Base-by-base conservation (phyloP, 2,797 vertebrate genomes). In the Sebastes matsubarae region DNA sequence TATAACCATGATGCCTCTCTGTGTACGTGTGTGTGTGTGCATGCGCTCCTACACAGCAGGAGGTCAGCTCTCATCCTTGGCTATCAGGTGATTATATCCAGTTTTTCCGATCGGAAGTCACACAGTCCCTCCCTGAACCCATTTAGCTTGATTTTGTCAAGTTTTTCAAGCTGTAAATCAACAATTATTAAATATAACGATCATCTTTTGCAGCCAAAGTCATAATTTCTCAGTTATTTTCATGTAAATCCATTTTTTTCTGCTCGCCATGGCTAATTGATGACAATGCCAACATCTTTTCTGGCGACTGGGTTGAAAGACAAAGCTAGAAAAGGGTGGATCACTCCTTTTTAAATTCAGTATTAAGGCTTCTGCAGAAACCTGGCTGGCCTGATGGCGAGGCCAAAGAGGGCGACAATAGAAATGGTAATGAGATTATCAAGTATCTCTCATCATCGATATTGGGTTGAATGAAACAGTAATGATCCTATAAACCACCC, bases 31-130 rank as follows among this genome's bases (percentile, higher is more conserved):
- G 25, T 55, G 24, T 32, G 54, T 75, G 64, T 27, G 29, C 4
- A 2, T 27, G 70, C 29, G n/a, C 34, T 77, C 18, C 20, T 36
- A 38, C 68, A 16, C 74, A 61, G 70, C 79, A 65, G 60, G 29
- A 4, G 38, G 61, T 75, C 77, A n/a, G 61, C 54, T 32, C 81
- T 63, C 65, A 46, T 72, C 75, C 38, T 4, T 3, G n/a, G 36
- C 64, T 72, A 69, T 88, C 89, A 50, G 82, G 64, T 86, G 80
- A 79, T 83, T 34, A 59, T 46, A 60, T 88, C 82, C 36, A 34
- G 42, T 89, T 79, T 88, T 79, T 77, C 29, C 1, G 14, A 68
- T 59, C 30, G 54, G 72, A 88, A 87, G 76, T 74, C 67, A 20
- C 25, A 11, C 69, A 18, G 79, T 65, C 68, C 34, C 59, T 42